Percentiles rank a stretch among this genome's conserved stretches.
These are phyloP conservation scores for Monomorium pharaonis DNA, from an alignment of 1,140 invertebrate species.

Conservation along the genomic window DNA sequence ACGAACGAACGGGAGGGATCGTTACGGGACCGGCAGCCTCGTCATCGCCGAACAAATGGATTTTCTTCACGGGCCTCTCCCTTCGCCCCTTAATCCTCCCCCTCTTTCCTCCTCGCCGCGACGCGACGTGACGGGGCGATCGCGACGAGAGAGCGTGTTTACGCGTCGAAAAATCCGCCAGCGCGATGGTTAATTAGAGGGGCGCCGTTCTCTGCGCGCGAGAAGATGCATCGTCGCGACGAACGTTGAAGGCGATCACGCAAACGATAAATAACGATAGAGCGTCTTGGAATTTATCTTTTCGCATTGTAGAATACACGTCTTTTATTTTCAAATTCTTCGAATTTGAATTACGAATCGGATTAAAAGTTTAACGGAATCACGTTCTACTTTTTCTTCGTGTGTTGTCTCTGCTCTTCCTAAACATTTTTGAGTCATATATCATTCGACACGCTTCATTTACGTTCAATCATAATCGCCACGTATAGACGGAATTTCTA, in stretches of 20 bases:
- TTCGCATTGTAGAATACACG: background rate
- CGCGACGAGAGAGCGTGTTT: constrained; percentile 33
- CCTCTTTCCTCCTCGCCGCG: background rate
- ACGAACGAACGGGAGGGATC: constrained; percentile 68
- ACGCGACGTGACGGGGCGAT: background rate
- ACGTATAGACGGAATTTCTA: background rate
- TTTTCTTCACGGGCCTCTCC: constrained; percentile 69
- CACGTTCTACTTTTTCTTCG: background rate
- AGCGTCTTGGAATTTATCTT: background rate
- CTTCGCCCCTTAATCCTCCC: constrained; percentile 16
- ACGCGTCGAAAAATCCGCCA: constrained; percentile 49
- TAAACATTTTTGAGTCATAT: too few species aligned
- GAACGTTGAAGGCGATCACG: constrained; percentile 24
- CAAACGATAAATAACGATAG: background rate
- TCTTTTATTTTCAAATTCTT: background rate
- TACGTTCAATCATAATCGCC: background rate
- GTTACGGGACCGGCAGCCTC: constrained; percentile 68
- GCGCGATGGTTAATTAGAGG: constrained; percentile 46
- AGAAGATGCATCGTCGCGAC: constrained; percentile 17
- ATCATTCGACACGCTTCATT: background rate
- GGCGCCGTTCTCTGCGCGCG: background rate
- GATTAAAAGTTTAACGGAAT: background rate
- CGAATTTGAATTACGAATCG: background rate
- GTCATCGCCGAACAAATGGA: constrained; percentile 75
- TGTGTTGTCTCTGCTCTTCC: background rate